Evolutionary conservation across 2,797 vertebrate genomes (phyloP), one percentile per base, ranked within the genome.

Genomic region (Mycteria americana): DNA sequence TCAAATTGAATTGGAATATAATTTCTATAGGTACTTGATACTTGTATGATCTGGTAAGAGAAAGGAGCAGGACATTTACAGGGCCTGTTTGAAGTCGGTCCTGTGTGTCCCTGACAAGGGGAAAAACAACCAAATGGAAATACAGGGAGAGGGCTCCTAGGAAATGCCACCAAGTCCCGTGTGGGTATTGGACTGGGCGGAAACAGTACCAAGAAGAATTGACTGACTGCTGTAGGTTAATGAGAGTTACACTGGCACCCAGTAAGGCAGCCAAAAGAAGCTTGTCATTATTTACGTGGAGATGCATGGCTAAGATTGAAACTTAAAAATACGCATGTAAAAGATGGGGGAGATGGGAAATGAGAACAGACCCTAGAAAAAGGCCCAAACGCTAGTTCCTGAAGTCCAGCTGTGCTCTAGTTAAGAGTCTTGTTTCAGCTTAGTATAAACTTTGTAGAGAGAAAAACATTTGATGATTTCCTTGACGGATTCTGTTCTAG

Each of bases 281-380:
- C n/a, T 50, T 50, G 43, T 8, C 8, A 0, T 23, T 41, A 41
- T 18, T 51, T 67, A 37, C 1, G 1, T 2, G 11, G 68, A 73
- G 48, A 48, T 14, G 14, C 0, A 0, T 3, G 19, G 27, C 67
- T 48, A 41, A 57, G n/a, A 4, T 37, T 5, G 6, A 57, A 89
- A 85, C 28, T 77, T 63, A 4, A 46, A 78, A 74, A 35, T 19
- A 12, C 0, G 0, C 2, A 1, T 9, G 13, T 54, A 72, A 57
- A 50, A 86, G 23, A 19, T 7, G 11, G 23, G 27, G 28, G 11
- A 24, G 87, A 39, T 3, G 3, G 51, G n/a, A 70, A 68, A 59
- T 37, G 8, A 33, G 7, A 41, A 31, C 5, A 31, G 37, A 51
- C 3, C 14, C 30, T 28, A 54, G 24, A 13, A 62, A 57, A 31